These are phyloP conservation scores for Leptatherina wallacei DNA, from an alignment of 2,797 vertebrate genomes.

Conservation along the genomic window DNA sequence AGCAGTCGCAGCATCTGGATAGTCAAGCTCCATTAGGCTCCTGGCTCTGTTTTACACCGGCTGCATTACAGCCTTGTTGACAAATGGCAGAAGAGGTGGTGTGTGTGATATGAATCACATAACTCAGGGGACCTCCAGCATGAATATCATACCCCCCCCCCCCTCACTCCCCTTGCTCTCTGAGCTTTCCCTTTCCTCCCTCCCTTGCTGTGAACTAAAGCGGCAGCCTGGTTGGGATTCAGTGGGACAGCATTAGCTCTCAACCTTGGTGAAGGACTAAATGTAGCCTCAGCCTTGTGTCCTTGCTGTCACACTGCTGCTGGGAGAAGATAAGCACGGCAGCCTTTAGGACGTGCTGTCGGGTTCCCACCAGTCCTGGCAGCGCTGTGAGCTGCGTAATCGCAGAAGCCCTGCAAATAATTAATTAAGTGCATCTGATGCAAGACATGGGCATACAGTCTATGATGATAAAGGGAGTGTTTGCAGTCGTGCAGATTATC, in stretches of 20 bases:
- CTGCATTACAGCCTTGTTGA: constrained; percentile 76
- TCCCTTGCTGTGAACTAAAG: constrained; percentile 45
- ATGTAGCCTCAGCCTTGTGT: constrained; percentile 58
- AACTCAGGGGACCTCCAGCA: constrained; percentile 70
- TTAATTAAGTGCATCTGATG: constrained; percentile 45
- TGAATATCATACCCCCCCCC: constrained; percentile 53
- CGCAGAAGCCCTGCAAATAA: constrained; percentile 46
- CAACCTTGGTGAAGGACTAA: constrained; percentile 80
- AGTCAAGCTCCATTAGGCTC: constrained; percentile 82
- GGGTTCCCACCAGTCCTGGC: constrained; percentile 37
- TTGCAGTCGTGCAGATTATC: constrained; percentile 16
- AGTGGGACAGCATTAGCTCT: constrained; percentile 61
- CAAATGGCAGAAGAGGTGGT: constrained; percentile 76
- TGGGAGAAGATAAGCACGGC: constrained; percentile 68
- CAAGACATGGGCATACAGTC: neutral
- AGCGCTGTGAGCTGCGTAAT: constrained; percentile 39
- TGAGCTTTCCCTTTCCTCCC: constrained; percentile 44
- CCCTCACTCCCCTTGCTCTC: constrained; percentile 35
- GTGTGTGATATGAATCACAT: constrained; percentile 76
- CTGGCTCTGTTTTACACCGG: constrained; percentile 69
- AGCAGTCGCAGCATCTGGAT: constrained; percentile 76
- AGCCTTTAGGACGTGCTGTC: constrained; percentile 48
- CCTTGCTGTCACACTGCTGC: constrained; percentile 75
- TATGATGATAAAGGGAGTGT: constrained; percentile 5
- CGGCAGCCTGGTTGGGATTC: constrained; percentile 56